Conservation (phyloP, 2,797 vertebrate genomes). For the Champsocephalus gunnari region DNA sequence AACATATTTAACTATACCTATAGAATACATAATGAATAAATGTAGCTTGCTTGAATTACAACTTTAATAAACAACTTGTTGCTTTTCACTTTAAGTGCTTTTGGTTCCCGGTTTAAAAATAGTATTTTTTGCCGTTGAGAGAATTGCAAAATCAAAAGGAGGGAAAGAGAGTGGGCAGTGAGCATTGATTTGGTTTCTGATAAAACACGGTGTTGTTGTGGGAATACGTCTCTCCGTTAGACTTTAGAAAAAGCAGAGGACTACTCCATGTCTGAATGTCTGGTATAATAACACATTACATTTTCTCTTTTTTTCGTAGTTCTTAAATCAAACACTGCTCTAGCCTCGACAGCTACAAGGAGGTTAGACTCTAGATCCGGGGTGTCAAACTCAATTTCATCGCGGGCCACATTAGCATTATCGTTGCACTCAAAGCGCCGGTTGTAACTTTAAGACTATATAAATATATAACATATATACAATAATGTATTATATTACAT, state of each 20-base stretch:
- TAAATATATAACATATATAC: no score
- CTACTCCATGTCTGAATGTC: slow-evolving; percentile 4
- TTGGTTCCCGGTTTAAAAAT: slow-evolving; percentile 24
- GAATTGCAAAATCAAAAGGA: slow-evolving; percentile 24
- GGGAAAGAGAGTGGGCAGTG: slow-evolving; percentile 9
- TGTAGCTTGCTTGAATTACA: no score
- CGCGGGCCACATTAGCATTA: no score
- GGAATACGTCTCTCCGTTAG: slow-evolving; percentile 8
- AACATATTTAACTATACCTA: not conserved
- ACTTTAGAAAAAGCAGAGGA: slow-evolving; percentile 26
- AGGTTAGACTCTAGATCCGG: not conserved
- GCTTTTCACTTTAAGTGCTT: slow-evolving; percentile 22
- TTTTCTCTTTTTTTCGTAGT: slow-evolving; percentile 30
- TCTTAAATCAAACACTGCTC: slow-evolving; percentile 29
- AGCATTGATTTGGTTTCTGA: slow-evolving; percentile 44
- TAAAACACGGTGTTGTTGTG: slow-evolving; percentile 26
- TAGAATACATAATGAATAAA: not conserved
- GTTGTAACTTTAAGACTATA: no score
- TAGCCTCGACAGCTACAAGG: not conserved
- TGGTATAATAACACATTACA: slow-evolving; percentile 31
- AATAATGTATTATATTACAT: no score
- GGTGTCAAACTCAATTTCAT: no score
- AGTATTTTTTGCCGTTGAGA: slow-evolving; percentile 12
- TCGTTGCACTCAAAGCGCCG: no score
- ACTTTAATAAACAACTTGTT: not conserved